Evolutionary conservation across 2,113 vertebrate species (phyloP), one percentile per base, ranked within the genome.

Genomic region (Phasianus colchicus): DNA sequence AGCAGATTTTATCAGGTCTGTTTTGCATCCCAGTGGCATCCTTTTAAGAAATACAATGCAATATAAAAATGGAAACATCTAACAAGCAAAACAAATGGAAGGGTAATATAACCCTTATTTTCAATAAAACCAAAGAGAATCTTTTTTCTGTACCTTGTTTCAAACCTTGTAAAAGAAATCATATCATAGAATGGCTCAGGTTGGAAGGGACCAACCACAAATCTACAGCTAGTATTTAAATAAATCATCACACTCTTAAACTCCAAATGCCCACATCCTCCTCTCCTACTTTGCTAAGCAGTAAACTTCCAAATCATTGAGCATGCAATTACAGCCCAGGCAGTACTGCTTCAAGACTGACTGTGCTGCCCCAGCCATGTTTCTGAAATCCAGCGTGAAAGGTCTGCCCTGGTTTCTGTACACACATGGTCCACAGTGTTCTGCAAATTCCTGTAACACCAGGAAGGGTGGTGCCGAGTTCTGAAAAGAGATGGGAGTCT

Each of bases 281-380:
- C 29, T 82, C 24, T 16, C 18, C 13, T 50, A 22, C 34, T 69
- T 36, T 17, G 18, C 10, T 40, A 75, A 69, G 38, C 66, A 50
- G 21, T 6, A 79, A 73, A 73, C 30, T 48, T 50, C 22, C 60
- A 24, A 67, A 64, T 77, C 54, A 66, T 3, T 54, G 45, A 54
- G 29, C 45, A 32, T 36, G 18, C 54, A 27, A 24, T 17, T 40
- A n/a, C 10, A 58, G 14, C 40, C 30, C 72, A 45, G 71, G 30
- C 29, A 58, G 50, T 4, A 78, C 5, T 29, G 17, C 52, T 10
- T 11, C 9, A 30, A 24, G n/a, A 64, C 32, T 32, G 17, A 47
- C 45, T 6, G 2, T 0, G 4, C 7, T 2, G 10, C 36, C 54
- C 20, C 2, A 5, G 42, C 34, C 30, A 63, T 0, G 2, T 10